These are phyloP conservation scores for Pachyuromys duprasi DNA, from an alignment of 2,797 vertebrate species.

Conservation along the genomic window DNA sequence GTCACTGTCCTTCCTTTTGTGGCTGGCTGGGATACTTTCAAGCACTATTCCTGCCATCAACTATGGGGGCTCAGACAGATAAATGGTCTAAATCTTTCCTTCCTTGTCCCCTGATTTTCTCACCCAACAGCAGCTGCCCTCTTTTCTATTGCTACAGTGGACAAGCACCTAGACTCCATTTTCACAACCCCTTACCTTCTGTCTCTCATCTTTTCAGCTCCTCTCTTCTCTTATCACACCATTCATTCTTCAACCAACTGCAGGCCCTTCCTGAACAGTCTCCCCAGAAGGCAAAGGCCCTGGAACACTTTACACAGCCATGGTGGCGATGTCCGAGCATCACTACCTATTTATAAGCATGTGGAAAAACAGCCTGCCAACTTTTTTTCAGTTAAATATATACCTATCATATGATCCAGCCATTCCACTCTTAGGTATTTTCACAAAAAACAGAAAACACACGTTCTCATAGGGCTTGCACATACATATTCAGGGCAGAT, in stretches of 20 bases:
- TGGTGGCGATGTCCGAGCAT: not conserved
- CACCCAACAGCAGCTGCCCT: not conserved
- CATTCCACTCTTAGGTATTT: not conserved
- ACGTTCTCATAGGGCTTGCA: not conserved
- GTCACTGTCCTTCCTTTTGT: not conserved
- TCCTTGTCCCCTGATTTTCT: not conserved
- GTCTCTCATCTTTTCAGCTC: not conserved
- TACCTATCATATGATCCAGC: not conserved
- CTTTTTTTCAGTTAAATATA: conserved; percentile 9
- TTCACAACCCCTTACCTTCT: not conserved
- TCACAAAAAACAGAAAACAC: conserved; percentile 8
- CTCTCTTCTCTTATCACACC: not conserved
- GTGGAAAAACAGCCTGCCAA: not conserved
- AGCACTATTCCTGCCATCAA: not conserved
- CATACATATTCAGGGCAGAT: not conserved
- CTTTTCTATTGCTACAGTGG: not conserved
- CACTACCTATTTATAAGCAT: not conserved
- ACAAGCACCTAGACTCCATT: not conserved
- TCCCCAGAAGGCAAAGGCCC: not conserved
- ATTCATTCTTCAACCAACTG: not conserved
- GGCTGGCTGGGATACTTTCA: not conserved
- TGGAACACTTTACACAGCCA: not conserved
- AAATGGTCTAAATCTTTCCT: no score
- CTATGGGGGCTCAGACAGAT: not conserved
- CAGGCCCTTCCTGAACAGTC: not conserved